Evolutionary conservation across 37 sponge, comb jelly and placozoan species (phyloP).

Genomic region (Dysidea cf. avara): DNA sequence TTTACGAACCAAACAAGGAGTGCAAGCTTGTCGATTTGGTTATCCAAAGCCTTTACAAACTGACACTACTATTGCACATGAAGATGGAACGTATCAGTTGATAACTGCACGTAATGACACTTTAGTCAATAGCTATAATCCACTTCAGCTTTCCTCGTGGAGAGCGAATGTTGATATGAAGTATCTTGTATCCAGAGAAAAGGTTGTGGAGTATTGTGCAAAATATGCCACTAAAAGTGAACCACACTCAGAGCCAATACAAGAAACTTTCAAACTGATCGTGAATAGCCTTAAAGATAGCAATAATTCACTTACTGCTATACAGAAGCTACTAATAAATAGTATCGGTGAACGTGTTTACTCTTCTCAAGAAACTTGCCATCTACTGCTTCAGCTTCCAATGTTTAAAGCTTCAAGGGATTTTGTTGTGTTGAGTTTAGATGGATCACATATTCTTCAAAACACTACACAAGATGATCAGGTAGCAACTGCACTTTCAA

Average conservation of each 20-base stretch:
- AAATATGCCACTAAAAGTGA: conserved; percentile 38
- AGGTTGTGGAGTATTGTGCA: conserved; percentile 8
- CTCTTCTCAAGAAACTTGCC: conserved; percentile 36
- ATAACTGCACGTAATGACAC: conserved; percentile 18
- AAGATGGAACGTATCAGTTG: too few relatives aligned
- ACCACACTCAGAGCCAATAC: conserved; percentile 11
- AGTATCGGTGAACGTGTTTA: conserved; percentile 19
- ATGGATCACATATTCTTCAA: conserved; percentile 22
- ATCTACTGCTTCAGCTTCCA: conserved; percentile 27
- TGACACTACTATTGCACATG: not conserved
- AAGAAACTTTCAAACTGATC: conserved; percentile 11
- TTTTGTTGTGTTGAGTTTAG: conserved; percentile 12
- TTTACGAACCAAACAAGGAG: conserved; percentile 10
- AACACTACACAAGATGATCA: not conserved
- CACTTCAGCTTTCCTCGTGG: conserved; percentile 40
- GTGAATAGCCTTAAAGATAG: conserved; percentile 14
- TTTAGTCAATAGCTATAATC: conserved; percentile 25
- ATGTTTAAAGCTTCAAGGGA: conserved; percentile 12
- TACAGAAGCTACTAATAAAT: conserved; percentile 24
- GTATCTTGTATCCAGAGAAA: not conserved
- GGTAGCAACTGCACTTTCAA: conserved; percentile 2
- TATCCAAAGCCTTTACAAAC: conserved; percentile 35
- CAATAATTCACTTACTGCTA: conserved; percentile 15
- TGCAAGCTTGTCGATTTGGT: conserved; percentile 41
- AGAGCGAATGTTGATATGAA: conserved; percentile 50